Conservation (phyloP, 2,113 vertebrate species). For the Centrocercus urophasianus region DNA sequence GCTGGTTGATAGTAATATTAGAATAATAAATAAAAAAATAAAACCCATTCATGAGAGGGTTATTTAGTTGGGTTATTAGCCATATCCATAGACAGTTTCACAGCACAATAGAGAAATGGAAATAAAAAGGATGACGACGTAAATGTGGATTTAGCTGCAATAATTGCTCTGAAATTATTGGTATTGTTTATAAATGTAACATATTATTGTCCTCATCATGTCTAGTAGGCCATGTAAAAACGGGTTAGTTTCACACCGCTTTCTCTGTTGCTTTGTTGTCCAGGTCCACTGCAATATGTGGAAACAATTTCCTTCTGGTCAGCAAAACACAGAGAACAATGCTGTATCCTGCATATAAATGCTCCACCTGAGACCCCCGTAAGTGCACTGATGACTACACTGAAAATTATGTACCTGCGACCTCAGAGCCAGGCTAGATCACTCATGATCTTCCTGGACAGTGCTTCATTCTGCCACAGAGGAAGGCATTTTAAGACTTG, state of each 20-base stretch:
- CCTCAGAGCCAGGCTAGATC: background rate
- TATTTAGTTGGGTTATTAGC: slow-evolving; percentile 86
- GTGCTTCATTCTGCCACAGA: background rate
- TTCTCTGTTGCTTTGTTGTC: slow-evolving; percentile 43
- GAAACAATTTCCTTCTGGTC: slow-evolving; percentile 34
- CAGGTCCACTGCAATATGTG: background rate
- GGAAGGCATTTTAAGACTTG: background rate
- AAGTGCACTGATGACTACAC: background rate
- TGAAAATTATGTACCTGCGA: background rate
- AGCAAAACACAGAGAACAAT: slow-evolving; percentile 18
- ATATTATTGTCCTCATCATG: slow-evolving; percentile 66
- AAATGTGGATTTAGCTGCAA: slow-evolving; percentile 77
- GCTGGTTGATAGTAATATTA: slow-evolving; percentile 70
- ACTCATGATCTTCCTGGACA: background rate
- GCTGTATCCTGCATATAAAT: background rate
- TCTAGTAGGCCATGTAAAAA: slow-evolving; percentile 86
- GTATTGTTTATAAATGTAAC: slow-evolving; percentile 60
- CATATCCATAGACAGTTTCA: slow-evolving; percentile 82
- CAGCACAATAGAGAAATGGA: slow-evolving; percentile 82
- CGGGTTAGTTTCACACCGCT: slow-evolving; percentile 83
- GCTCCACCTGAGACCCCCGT: background rate
- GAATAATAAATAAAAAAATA: slow-evolving; percentile 57
- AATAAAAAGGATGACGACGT: slow-evolving; percentile 79
- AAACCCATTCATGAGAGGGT: slow-evolving; percentile 84
- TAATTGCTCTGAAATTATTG: slow-evolving; percentile 71